These are phyloP conservation scores for Gambusia holbrooki DNA, from an alignment of 2,113 vertebrate genomes.

Conservation along the genomic window DNA sequence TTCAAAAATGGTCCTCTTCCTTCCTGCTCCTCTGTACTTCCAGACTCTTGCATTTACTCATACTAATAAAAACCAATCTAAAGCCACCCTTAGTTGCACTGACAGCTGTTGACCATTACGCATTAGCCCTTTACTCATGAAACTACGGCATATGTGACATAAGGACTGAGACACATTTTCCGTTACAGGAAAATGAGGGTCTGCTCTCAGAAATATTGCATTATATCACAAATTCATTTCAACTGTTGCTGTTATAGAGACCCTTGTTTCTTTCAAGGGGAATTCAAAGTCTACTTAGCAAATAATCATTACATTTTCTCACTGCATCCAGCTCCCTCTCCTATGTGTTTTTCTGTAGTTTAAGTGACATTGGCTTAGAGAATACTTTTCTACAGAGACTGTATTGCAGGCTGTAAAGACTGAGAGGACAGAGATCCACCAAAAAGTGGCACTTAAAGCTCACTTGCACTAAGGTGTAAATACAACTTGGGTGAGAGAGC, in stretches of 20 bases:
- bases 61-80: slow-evolving; percentile 32
- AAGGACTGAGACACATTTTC: slow-evolving; percentile 82
- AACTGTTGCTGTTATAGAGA: slow-evolving; percentile 50
- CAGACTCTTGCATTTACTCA: slow-evolving; percentile 25
- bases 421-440: slow-evolving; percentile 44
- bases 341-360: slow-evolving; percentile 29
- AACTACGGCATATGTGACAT: slow-evolving; percentile 76
- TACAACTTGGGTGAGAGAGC: slow-evolving; percentile 60
- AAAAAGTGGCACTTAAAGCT: slow-evolving; percentile 68
- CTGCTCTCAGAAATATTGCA: slow-evolving; percentile 60
- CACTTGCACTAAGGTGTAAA: slow-evolving; percentile 68
- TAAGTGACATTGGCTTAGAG: slow-evolving; percentile 45
- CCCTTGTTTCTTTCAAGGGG: slow-evolving; percentile 40
- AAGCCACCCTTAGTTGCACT: slow-evolving; percentile 37
- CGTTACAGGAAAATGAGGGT: slow-evolving; percentile 70
- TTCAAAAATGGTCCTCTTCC: neutral
- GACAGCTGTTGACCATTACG: slow-evolving; percentile 82
- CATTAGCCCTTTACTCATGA: slow-evolving; percentile 69
- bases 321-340: slow-evolving; percentile 1
- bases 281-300: slow-evolving; percentile 28
- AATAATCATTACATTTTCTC: slow-evolving; percentile 25
- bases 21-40: slow-evolving; percentile 11
- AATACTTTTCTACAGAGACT: slow-evolving; percentile 35
- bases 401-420: slow-evolving; percentile 39
- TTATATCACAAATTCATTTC: slow-evolving; percentile 73